Evolutionary conservation across 2,797 vertebrate species (phyloP).

Genomic region (Bothrops alternatus): DNA sequence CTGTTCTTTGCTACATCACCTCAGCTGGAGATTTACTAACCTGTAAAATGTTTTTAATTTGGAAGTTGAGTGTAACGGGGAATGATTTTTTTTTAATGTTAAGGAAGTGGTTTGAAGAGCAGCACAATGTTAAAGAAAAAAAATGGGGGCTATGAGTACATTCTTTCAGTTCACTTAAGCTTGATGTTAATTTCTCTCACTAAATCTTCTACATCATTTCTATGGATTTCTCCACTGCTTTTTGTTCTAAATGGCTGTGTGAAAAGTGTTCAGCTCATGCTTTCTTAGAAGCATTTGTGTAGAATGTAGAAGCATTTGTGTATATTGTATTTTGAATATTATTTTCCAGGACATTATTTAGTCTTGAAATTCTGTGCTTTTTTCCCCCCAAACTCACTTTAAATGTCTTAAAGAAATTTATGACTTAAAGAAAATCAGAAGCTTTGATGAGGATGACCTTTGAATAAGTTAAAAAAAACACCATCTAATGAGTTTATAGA

Average conservation of each 20-base stretch:
- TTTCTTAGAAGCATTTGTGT: conserved; percentile 53
- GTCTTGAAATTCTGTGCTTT: conserved; percentile 57
- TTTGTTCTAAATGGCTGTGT: conserved; percentile 24
- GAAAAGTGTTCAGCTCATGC: conserved; percentile 34
- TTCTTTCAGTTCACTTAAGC: conserved; percentile 35
- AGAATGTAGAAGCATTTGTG: conserved; percentile 41
- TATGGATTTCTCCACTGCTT: not conserved
- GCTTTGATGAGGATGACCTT: conserved; percentile 66
- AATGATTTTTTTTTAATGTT: conserved; percentile 56
- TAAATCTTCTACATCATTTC: conserved; percentile 29
- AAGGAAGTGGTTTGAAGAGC: conserved; percentile 61
- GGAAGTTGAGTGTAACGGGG: conserved; percentile 70
- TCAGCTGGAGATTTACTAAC: conserved; percentile 88
- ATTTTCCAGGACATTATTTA: conserved; percentile 21
- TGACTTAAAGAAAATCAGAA: conserved; percentile 58
- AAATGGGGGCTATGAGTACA: conserved; percentile 47
- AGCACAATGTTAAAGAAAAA: conserved; percentile 42
- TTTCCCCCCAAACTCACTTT: conserved; percentile 20
- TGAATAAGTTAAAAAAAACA: conserved; percentile 61
- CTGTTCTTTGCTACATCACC: conserved; percentile 92
- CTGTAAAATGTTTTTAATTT: conserved; percentile 85
- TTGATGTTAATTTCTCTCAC: conserved; percentile 30
- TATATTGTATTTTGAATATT: conserved; percentile 47
- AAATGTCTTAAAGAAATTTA: conserved; percentile 29
- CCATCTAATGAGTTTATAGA: conserved; percentile 68